Percentiles rank a stretch among this genome's conserved stretches.
These are phyloP conservation scores for Delia radicum DNA, from an alignment of 1,140 invertebrate genomes.

Conservation along the genomic window DNA sequence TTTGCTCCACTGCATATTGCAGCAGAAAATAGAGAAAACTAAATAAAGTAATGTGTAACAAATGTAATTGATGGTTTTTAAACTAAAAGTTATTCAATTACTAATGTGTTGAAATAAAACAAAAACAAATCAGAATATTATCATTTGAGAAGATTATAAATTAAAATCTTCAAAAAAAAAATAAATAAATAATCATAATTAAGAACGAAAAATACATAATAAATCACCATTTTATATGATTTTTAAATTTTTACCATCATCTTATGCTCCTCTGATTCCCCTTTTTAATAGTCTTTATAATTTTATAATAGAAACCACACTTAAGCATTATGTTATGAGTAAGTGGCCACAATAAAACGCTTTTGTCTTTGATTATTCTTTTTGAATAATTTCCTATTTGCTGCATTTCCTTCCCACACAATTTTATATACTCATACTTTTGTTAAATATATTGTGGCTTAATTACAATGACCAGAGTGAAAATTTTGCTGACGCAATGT, in stretches of 20 bases:
- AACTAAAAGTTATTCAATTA: not conserved
- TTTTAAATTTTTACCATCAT: not conserved
- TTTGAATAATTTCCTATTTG: not conserved
- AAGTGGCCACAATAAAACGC: slow-evolving; percentile 18
- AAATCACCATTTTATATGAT: not conserved
- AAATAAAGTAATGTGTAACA: not conserved
- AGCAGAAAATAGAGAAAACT: not conserved
- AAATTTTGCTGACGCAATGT: slow-evolving; percentile 17
- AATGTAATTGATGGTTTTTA: slow-evolving; percentile 11
- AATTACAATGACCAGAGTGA: slow-evolving; percentile 19
- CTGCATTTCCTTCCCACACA: not conserved
- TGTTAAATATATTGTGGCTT: slow-evolving; percentile 5
- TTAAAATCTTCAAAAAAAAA: not conserved
- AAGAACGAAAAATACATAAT: not conserved
- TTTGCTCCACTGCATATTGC: no score
- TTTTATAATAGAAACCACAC: slow-evolving; percentile 8
- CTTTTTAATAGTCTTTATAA: not conserved
- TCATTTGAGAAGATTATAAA: not conserved
- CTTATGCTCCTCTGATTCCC: not conserved
- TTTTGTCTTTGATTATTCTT: not conserved
- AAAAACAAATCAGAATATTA: not conserved
- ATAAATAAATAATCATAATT: not conserved
- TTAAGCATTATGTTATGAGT: slow-evolving; percentile 13
- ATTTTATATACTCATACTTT: not conserved
- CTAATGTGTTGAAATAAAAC: not conserved